These are phyloP conservation scores for Neodiprion pinetum DNA, from an alignment of 1,140 invertebrate species.

Conservation along the genomic window DNA sequence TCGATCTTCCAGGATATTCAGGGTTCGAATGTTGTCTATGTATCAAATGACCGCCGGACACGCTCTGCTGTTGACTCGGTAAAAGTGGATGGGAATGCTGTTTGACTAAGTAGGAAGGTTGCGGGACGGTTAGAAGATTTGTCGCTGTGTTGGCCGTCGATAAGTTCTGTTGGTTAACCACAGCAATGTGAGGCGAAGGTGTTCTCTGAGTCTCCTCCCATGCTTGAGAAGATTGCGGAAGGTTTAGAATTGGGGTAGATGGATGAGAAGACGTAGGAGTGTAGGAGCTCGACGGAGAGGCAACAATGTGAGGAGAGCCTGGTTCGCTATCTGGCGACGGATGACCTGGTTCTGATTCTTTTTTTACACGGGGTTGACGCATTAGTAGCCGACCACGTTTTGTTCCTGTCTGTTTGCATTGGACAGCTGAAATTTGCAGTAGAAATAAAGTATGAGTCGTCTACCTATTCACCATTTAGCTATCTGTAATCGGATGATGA, in stretches of 20 bases:
- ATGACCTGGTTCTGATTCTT: slow-evolving; percentile 65
- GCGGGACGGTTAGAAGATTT: slow-evolving; percentile 68
- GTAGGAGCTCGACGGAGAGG: slow-evolving; percentile 39
- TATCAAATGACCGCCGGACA: slow-evolving; percentile 44
- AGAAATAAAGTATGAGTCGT: not conserved
- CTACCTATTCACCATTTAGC: not conserved
- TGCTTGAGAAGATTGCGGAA: slow-evolving; percentile 68
- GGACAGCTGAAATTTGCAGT: slow-evolving; percentile 20
- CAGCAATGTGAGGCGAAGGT: slow-evolving; percentile 38
- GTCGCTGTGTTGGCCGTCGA: slow-evolving; percentile 50
- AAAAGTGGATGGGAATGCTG: slow-evolving; percentile 72
- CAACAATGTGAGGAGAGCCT: slow-evolving; percentile 52
- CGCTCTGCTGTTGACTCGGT: slow-evolving; percentile 60
- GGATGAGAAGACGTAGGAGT: slow-evolving; percentile 50
- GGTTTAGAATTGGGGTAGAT: slow-evolving; percentile 59
- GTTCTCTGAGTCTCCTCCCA: slow-evolving; percentile 50
- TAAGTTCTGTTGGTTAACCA: slow-evolving; percentile 27
- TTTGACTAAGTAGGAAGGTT: slow-evolving; percentile 66
- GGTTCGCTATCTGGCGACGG: slow-evolving; percentile 62
- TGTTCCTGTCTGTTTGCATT: slow-evolving; percentile 56
- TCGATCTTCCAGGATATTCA: slow-evolving; percentile 50
- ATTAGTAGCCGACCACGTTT: slow-evolving; percentile 69
- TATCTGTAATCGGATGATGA: no score
- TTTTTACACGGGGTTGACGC: slow-evolving; percentile 72
- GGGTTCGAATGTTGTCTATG: slow-evolving; percentile 65